Percentiles rank a stretch among this genome's conserved stretches.
phyloP scores from a whole-genome alignment of 2,797 vertebrate species.

The Anguilla marmorata region DNA sequence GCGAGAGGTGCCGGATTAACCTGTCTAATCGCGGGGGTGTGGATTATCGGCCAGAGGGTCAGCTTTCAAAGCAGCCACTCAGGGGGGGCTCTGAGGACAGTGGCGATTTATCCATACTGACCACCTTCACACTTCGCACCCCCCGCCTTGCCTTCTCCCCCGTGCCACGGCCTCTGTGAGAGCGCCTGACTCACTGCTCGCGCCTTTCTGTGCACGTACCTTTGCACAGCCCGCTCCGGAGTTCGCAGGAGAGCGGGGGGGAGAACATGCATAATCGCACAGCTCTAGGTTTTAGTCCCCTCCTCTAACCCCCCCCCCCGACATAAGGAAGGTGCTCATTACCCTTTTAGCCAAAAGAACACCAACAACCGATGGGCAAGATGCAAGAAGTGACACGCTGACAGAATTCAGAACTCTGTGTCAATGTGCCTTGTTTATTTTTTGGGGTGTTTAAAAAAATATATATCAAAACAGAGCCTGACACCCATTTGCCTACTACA shows the following conservation, averaged over 20 bases:
- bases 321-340: not conserved
- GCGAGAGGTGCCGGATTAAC: not conserved
- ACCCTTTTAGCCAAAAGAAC: not conserved
- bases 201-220: too few relatives aligned
- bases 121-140: not conserved
- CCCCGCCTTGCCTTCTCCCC: not conserved
- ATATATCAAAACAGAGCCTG: not conserved
- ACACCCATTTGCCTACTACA: not conserved
- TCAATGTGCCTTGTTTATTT: not conserved
- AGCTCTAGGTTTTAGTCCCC: not conserved
- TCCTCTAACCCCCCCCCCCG: not conserved
- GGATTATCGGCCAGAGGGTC: not conserved
- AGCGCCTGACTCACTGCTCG: not conserved
- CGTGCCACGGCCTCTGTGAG: not conserved
- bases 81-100: not conserved
- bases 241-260: not conserved
- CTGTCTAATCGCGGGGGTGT: not conserved
- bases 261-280: not conserved
- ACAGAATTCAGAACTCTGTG: not conserved
- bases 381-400: not conserved
- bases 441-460: not conserved
- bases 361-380: not conserved
- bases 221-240: not conserved
- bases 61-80: not conserved
- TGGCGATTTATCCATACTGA: not conserved